phyloP scores from a whole-genome alignment of 2,113 vertebrate species.

The Bos javanicus region DNA sequence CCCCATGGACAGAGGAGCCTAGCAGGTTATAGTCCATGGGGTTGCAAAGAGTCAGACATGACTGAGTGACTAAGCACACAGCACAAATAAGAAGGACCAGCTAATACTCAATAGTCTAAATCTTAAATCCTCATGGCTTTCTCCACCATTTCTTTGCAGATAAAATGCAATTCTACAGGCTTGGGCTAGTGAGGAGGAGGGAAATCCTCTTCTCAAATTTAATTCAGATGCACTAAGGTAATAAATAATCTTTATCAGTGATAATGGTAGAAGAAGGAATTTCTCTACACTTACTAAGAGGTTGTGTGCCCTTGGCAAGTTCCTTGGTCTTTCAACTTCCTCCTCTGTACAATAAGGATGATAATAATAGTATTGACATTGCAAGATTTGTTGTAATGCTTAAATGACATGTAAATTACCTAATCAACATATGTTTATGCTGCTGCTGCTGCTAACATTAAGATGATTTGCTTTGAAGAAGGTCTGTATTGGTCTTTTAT shows the following conservation, averaged over 20 bases:
- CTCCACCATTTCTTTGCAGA: background rate
- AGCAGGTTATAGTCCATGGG: background rate
- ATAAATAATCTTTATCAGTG: background rate
- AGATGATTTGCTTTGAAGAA: background rate
- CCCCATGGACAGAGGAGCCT: background rate
- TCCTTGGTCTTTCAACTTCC: background rate
- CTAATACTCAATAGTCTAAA: background rate
- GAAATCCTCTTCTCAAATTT: background rate
- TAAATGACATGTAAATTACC: background rate
- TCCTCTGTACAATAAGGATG: background rate
- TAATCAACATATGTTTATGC: background rate
- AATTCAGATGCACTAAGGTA: background rate
- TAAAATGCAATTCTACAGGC: background rate
- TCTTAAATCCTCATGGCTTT: background rate
- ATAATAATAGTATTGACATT: background rate
- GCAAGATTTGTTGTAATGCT: background rate
- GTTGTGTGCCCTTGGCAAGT: background rate
- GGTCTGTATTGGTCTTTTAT: background rate
- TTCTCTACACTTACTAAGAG: background rate
- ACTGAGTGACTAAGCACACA: background rate
- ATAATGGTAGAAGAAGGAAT: background rate
- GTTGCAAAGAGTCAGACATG: background rate
- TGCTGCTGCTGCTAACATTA: background rate
- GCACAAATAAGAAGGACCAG: background rate
- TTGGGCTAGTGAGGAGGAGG: background rate